Evolutionary conservation across 2,888 invertebrate genomes (phyloP).

Genomic region (Plebejus argus): DNA sequence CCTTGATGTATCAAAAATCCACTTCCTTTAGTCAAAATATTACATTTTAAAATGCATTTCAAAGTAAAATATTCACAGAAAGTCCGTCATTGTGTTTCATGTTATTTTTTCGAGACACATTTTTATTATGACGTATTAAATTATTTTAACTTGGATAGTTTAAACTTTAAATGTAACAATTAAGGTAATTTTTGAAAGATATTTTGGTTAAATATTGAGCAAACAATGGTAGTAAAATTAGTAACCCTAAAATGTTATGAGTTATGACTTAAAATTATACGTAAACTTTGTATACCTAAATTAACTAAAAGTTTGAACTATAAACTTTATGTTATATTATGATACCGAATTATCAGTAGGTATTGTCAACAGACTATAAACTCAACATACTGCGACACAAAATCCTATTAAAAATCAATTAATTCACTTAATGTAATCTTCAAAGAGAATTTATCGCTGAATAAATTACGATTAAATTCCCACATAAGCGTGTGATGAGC

Average conservation of each 20-base stretch:
- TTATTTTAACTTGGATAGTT: no score
- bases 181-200: no score
- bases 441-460: conserved; percentile 3
- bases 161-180: no score
- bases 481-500: conserved; percentile 54
- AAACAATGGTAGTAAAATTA: no score
- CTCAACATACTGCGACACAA: background rate
- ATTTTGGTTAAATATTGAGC: no score
- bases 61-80: background rate
- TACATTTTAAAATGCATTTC: conserved; percentile 26
- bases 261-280: no score
- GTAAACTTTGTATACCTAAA: no score
- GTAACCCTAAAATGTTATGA: no score
- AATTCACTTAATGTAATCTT: background rate
- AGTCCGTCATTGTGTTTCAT: background rate
- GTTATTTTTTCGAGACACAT: no score
- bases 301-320: no score
- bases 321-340: background rate
- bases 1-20: conserved; percentile 48
- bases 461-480: conserved; percentile 54
- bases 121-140: no score
- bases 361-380: background rate
- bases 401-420: background rate
- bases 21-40: conserved; percentile 42
- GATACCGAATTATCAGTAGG: background rate